Percentiles rank a stretch among this genome's conserved stretches.
These are phyloP conservation scores for Stomatorhinus ivindoensis DNA, from an alignment of 2,113 vertebrate genomes.

Conservation along the genomic window DNA sequence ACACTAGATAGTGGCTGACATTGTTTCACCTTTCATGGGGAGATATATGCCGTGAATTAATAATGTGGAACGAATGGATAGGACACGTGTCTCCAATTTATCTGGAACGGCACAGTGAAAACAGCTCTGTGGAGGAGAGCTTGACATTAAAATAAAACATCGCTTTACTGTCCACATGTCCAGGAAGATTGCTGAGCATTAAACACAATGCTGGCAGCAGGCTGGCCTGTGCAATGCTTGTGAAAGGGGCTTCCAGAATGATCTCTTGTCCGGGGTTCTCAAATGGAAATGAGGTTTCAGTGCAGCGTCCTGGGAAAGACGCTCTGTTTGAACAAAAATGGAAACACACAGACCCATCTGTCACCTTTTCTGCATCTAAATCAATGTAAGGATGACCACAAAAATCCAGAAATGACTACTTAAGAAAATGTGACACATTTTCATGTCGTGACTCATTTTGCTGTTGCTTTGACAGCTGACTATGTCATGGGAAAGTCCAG, in stretches of 20 bases:
- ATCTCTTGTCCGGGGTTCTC: neutral
- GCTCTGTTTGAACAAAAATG: neutral
- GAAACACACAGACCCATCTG: neutral
- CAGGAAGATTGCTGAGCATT: neutral
- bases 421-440: neutral
- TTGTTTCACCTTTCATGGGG: slow-evolving; percentile 2
- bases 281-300: neutral
- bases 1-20: neutral
- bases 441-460: neutral
- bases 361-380: neutral
- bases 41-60: slow-evolving; percentile 5
- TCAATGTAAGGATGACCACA: neutral
- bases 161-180: neutral
- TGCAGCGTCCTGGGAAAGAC: neutral
- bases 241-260: neutral
- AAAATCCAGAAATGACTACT: neutral
- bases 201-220: neutral
- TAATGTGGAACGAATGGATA: slow-evolving; percentile 12
- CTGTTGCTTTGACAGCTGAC: neutral
- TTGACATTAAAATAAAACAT: slow-evolving; percentile 14
- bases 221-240: neutral
- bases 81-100: neutral
- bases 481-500: neutral
- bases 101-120: slow-evolving; percentile 1
- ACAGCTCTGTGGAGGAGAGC: neutral